Evolutionary conservation across 2,797 vertebrate genomes (phyloP).

Genomic region (Sebastes hubbsi): DNA sequence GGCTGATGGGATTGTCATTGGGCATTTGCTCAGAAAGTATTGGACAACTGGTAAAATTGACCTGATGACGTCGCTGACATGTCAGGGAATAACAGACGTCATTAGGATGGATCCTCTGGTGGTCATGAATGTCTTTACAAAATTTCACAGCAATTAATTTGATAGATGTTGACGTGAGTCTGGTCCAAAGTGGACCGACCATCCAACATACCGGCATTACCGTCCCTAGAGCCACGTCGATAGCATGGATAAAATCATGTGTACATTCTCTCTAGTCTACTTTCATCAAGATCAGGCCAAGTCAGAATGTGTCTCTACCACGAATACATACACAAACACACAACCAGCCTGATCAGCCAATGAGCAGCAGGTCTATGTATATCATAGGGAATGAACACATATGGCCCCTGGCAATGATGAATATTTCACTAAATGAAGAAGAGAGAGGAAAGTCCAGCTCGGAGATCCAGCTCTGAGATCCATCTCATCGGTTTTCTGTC

Average conservation of each 20-base stretch:
- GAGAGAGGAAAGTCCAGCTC: constrained; percentile 7
- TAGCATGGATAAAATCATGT: too few species aligned
- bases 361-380: constrained; percentile 2
- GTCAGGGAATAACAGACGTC: too few species aligned
- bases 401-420: constrained; percentile 28
- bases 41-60: too few species aligned
- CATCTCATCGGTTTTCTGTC: constrained; percentile 26
- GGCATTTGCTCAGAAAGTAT: too few species aligned
- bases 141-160: neutral
- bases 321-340: neutral
- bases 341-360: constrained; percentile 35
- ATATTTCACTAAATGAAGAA: constrained; percentile 39
- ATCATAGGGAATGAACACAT: constrained; percentile 22
- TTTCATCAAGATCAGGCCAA: neutral
- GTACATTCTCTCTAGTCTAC: neutral
- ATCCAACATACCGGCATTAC: too few species aligned
- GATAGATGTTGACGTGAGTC: too few species aligned
- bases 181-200: too few species aligned
- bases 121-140: neutral
- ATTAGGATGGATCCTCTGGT: neutral
- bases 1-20: too few species aligned
- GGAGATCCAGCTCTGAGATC: constrained; percentile 18
- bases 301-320: neutral
- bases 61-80: too few species aligned
- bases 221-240: too few species aligned